Base-by-base conservation (phyloP, 1,140 invertebrate species). In the Acarapis woodi region DNA sequence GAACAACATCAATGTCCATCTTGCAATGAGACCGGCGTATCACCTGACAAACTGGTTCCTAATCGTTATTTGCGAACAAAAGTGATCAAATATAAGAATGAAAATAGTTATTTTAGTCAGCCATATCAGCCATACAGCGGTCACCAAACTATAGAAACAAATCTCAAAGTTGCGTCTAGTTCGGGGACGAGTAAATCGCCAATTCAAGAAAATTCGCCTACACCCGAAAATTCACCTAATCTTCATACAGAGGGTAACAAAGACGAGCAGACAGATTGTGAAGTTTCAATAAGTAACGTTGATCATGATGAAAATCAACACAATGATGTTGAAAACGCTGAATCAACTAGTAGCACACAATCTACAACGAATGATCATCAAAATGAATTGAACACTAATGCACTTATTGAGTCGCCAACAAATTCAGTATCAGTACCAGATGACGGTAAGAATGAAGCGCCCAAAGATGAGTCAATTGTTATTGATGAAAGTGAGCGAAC, bases 1-100 rank as follows among this genome's bases (percentile, higher is more conserved):
- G 83, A 90, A 48, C 76, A 87, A 39, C 76, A 85, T 45, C 72
- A 83, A 50, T 96, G 87, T 58, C 85, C 85, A 6, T 71, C 76
- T 49, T 94, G 87, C 54, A 68, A 75, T 29, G 76, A 87, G 52
- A 77, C 73, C 47, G 78, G 80, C 49, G 73, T 88, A 35, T 80
- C 77, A 1, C 82, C 85, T 0, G 77, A 78, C 36, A 79, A 74
- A 3, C 60, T 94, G 10, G 85, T 94, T 44, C 80, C 83, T 1
- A 93, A 90, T 53, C 62, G 79, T 35, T 87, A 78, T 59, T 54
- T 90, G 32, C 62, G 85, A 22, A 78, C 71, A 48, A 71, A 75
- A 9, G 80, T 88, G 1, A 69, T 68, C 32, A 70, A 71, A 46
- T 90, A 85, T 51, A 73, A 72, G 42, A 87, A 83, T 53, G 73